Percentiles rank a stretch among this genome's conserved stretches.
phyloP scores from a whole-genome alignment of 1,140 invertebrate genomes.

The Drosophila ogumai region DNA sequence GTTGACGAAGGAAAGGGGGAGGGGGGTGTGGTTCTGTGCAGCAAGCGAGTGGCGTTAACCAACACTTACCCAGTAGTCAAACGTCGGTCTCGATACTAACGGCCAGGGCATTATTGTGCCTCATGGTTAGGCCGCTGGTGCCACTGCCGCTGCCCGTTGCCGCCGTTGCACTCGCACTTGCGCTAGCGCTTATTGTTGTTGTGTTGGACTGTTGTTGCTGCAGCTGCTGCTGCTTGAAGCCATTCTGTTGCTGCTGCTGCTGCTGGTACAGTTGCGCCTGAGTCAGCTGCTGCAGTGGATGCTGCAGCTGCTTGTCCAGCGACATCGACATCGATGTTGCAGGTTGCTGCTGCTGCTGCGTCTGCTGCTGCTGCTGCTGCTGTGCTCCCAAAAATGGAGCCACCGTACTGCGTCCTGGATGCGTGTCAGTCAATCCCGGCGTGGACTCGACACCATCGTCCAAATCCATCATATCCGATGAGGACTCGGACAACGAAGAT shows the following conservation, averaged over 20 bases:
- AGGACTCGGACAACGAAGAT: conserved; percentile 95
- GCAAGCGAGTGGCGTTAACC: conserved; percentile 39
- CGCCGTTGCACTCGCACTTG: conserved; percentile 44
- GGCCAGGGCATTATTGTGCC: conserved; percentile 90
- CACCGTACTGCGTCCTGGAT: conserved; percentile 78
- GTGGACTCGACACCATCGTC: conserved; percentile 94
- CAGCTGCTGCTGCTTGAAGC: conserved; percentile 67
- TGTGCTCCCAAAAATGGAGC: conserved; percentile 85
- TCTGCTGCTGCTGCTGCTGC: conserved; percentile 51
- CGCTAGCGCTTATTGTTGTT: conserved; percentile 54
- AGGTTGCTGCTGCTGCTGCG: conserved; percentile 28
- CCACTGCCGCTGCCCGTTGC: conserved; percentile 86
- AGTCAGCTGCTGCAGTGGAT: conserved; percentile 44
- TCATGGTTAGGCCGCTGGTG: conserved; percentile 93
- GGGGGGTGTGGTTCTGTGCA: conserved; percentile 10
- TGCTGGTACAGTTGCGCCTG: conserved; percentile 55
- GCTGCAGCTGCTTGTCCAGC: conserved; percentile 52
- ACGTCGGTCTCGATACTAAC: conserved; percentile 98
- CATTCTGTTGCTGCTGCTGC: conserved; percentile 49
- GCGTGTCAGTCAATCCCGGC: conserved; percentile 86
- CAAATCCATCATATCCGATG: conserved; percentile 97
- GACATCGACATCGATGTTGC: conserved; percentile 48
- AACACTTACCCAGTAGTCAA: conserved; percentile 94
- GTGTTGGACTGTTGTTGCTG: conserved; percentile 57
- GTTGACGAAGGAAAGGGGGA: background rate